These are phyloP conservation scores for Hemitrygon akajei DNA, from an alignment of 2,797 vertebrate species.

Conservation along the genomic window DNA sequence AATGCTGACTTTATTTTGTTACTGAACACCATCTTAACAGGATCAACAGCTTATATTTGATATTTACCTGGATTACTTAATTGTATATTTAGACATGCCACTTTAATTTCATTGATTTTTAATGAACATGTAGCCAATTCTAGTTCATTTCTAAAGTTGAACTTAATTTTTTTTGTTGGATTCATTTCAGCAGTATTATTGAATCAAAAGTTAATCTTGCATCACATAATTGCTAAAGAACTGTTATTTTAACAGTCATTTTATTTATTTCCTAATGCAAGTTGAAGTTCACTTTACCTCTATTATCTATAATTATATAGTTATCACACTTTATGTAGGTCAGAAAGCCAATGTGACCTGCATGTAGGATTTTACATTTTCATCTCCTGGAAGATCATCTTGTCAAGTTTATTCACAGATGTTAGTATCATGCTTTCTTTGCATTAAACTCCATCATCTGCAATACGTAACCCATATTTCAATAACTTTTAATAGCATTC, in stretches of 20 bases:
- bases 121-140: neutral
- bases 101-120: neutral
- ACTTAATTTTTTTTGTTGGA: neutral
- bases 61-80: neutral
- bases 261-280: neutral
- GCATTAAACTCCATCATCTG: neutral
- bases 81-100: neutral
- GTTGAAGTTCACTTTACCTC: constrained; percentile 5
- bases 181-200: neutral
- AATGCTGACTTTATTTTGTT: neutral
- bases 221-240: neutral
- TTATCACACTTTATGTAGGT: neutral
- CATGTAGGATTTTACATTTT: neutral
- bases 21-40: neutral
- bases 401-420: neutral
- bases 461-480: neutral
- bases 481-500: neutral
- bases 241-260: neutral
- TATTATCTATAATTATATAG: neutral
- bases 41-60: neutral
- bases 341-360: neutral
- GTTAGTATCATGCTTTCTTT: neutral
- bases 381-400: neutral
- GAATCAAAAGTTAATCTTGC: neutral
- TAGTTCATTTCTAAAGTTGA: neutral